Evolutionary conservation across 2,113 vertebrate genomes (phyloP).

Genomic region (Mohoua ochrocephala): DNA sequence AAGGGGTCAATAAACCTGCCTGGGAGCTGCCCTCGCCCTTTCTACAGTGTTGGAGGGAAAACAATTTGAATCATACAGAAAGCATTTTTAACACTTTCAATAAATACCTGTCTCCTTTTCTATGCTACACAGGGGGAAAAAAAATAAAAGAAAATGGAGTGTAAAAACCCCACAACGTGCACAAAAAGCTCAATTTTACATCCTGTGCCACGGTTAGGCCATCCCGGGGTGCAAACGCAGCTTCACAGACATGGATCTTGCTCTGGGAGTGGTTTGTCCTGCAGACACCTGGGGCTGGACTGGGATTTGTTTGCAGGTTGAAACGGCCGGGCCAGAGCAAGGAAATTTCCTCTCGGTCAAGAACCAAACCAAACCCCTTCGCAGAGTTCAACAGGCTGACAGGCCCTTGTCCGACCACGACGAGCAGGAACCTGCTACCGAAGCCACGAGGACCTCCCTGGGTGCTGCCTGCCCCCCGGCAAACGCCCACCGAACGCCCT

Average conservation of each 20-base stretch:
- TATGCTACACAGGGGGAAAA: neutral
- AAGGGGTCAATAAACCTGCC: neutral
- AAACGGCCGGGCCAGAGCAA: neutral
- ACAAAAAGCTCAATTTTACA: neutral
- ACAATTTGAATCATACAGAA: neutral
- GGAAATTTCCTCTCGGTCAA: neutral
- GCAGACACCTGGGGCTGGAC: neutral
- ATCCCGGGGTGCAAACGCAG: neutral
- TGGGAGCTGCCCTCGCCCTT: neutral
- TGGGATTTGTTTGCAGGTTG: neutral
- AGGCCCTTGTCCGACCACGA: neutral
- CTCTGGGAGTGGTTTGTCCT: neutral
- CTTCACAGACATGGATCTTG: accelerated
- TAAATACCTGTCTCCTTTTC: neutral
- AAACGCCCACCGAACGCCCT: neutral
- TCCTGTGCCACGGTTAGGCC: neutral
- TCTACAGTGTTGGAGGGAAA: neutral
- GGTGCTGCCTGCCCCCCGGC: neutral
- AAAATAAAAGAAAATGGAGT: neutral
- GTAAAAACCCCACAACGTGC: neutral
- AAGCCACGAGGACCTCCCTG: neutral
- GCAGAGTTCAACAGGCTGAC: accelerated
- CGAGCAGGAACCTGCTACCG: neutral
- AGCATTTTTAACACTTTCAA: neutral
- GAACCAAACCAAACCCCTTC: neutral